Base-by-base conservation (phyloP, 2,888 invertebrate genomes). In the Brachyopa scutellaris region DNA sequence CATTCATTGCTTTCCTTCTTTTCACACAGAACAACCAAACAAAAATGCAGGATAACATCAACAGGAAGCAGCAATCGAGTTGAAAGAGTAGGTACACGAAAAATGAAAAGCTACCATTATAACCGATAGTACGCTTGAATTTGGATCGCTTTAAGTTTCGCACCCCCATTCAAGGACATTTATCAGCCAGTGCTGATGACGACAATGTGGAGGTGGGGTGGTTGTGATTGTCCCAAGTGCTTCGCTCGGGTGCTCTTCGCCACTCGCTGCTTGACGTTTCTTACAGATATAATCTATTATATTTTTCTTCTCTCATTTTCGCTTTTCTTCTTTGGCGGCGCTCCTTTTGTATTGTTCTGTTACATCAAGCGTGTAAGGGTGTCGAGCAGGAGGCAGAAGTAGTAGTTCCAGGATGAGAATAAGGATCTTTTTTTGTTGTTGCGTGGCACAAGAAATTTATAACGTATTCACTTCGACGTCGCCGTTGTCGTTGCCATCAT, bases 401-500 rank as follows among this genome's bases (percentile, higher is more conserved):
- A 11, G 13, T 36, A 38, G 23, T 17, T 15, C 38, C 3, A 9
- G 21, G 47, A 57, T 17, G n/a, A 13, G 38, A 31, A 33, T 11
- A 42, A 42, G 51, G 61, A 53, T 47, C 7, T 19, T 13, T 33
- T 47, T 33, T 33, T 59, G 8, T 40, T 23, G 31, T 5, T 38
- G 47, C 66, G 23, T 38, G 72, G 57, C 23, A n/a, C n/a, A n/a
- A n/a, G n/a, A 57, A 74, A 74, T 80, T 79, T 79, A 79, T 79
- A 31, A 61, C 73, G 67, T 55, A 57, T 80, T 51, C 74, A 40
- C 57, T 36, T 40, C 67, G 53, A 31, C 61, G 40, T 31, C 55
- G 38, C 55, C 33, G 61, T 31, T 23, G 45, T 38, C 31, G 42
- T 57, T 42, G 61, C 61, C 74, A 31, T 64, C 76, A 38, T 80